A percentile compares a stretch with the other conserved stretches of the same genome.
These are phyloP conservation scores for Chionoecetes opilio DNA, from an alignment of 1,140 invertebrate species.

Conservation along the genomic window DNA sequence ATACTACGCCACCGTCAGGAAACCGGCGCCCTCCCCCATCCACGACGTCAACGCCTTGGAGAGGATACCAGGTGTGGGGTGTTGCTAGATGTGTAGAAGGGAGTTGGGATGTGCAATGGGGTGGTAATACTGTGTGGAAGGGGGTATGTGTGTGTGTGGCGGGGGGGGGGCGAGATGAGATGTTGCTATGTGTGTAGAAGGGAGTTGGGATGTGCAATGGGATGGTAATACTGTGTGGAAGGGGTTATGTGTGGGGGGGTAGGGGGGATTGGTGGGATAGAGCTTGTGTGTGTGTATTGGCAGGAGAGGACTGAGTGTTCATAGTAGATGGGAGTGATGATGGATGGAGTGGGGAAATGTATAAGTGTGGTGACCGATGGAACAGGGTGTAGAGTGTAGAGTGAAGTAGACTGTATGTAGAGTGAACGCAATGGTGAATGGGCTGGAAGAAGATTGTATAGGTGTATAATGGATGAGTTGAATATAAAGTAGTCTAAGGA, in stretches of 20 bases:
- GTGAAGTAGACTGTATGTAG: too few species aligned
- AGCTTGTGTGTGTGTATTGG: slow-evolving; percentile 51
- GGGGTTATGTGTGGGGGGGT: slow-evolving; percentile 16
- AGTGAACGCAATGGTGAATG: too few species aligned
- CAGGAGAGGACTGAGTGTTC: slow-evolving; percentile 33
- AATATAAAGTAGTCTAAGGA: neutral
- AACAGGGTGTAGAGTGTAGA: too few species aligned
- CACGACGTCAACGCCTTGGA: slow-evolving; percentile 72
- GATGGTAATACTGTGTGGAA: too few species aligned
- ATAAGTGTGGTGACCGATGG: too few species aligned
- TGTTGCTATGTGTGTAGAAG: neutral
- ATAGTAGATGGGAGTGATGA: neutral
- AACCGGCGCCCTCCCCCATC: slow-evolving; percentile 85
- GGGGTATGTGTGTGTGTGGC: slow-evolving; percentile 43
- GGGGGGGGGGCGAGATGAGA: too few species aligned
- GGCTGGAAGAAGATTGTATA: too few species aligned
- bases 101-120: neutral
- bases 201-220: neutral
- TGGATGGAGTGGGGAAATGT: too few species aligned
- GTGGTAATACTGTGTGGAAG: neutral
- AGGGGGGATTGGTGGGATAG: too few species aligned
- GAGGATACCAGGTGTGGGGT: slow-evolving; percentile 73
- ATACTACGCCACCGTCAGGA: slow-evolving; percentile 86
- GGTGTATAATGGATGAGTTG: too few species aligned
- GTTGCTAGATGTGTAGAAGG: neutral